phyloP scores from a whole-genome alignment of 1,140 invertebrate species.

The Ridgeia piscesae region DNA sequence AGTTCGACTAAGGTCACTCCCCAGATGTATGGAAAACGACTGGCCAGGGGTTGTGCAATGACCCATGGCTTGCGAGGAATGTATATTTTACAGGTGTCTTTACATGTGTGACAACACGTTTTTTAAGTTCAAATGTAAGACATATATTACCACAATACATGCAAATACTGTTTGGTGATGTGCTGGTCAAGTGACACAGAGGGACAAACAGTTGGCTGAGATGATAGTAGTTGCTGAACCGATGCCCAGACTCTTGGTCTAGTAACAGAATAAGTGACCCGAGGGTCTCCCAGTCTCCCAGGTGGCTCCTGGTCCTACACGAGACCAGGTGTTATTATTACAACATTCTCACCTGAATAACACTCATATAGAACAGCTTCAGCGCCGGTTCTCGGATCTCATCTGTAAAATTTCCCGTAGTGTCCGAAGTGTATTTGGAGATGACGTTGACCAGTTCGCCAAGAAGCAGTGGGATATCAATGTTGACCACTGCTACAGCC shows the following conservation, averaged over 20 bases:
- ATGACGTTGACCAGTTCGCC: slow-evolving; percentile 78
- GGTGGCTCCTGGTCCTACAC: too few species aligned
- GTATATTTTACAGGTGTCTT: background rate
- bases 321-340: too few species aligned
- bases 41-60: too few species aligned
- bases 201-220: too few species aligned
- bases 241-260: too few species aligned
- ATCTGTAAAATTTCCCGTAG: slow-evolving; percentile 59
- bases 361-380: slow-evolving; percentile 69
- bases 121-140: background rate
- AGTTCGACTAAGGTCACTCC: too few species aligned
- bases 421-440: slow-evolving; percentile 54
- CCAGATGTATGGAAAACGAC: too few species aligned
- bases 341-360: slow-evolving; percentile 68
- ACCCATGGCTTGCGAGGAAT: too few species aligned
- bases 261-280: too few species aligned
- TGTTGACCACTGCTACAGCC: slow-evolving; percentile 77
- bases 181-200: too few species aligned
- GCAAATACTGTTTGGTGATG: background rate
- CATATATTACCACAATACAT: background rate
- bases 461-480: slow-evolving; percentile 75
- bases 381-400: slow-evolving; percentile 70
- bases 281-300: too few species aligned
- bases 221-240: too few species aligned
- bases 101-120: background rate